Evolutionary conservation across 2,113 vertebrate species (phyloP).

Genomic region (Panurus biarmicus): DNA sequence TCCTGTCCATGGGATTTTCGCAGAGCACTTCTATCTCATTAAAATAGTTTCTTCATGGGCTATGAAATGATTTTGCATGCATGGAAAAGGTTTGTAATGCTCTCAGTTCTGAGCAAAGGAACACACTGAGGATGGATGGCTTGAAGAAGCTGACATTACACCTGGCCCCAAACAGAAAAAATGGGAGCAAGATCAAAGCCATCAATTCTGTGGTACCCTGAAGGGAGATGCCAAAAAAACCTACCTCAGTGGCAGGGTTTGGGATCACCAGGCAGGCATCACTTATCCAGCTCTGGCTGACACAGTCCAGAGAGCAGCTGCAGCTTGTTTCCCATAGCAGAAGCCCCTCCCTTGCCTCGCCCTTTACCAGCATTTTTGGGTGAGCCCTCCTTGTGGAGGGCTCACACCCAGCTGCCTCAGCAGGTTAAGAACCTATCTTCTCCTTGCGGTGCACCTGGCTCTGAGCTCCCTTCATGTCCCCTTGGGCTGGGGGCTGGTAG

Average conservation of each 20-base stretch:
- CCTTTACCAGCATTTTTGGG: neutral
- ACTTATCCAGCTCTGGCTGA: neutral
- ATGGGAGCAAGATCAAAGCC: neutral
- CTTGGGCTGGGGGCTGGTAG: neutral
- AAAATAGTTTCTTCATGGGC: constrained; percentile 8
- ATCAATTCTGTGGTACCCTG: neutral
- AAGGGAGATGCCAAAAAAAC: neutral
- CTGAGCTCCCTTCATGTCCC: neutral
- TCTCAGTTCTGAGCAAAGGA: neutral
- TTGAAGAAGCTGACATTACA: neutral
- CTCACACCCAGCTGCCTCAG: neutral
- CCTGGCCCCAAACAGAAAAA: neutral
- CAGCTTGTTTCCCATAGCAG: neutral
- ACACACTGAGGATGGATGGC: neutral
- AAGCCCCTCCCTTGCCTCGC: neutral
- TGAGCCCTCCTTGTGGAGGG: neutral
- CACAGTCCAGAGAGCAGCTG: neutral
- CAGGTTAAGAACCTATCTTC: neutral
- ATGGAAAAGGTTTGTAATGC: neutral
- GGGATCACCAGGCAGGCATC: neutral
- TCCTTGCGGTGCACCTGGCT: neutral
- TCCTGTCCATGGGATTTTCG: constrained; percentile 5
- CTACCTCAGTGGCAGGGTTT: neutral
- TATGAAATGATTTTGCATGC: neutral
- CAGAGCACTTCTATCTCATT: constrained; percentile 24